Percentiles rank a stretch among this genome's conserved stretches.
Conservation (phyloP, 2,113 vertebrate genomes). For the Pterocles orientalis region DNA sequence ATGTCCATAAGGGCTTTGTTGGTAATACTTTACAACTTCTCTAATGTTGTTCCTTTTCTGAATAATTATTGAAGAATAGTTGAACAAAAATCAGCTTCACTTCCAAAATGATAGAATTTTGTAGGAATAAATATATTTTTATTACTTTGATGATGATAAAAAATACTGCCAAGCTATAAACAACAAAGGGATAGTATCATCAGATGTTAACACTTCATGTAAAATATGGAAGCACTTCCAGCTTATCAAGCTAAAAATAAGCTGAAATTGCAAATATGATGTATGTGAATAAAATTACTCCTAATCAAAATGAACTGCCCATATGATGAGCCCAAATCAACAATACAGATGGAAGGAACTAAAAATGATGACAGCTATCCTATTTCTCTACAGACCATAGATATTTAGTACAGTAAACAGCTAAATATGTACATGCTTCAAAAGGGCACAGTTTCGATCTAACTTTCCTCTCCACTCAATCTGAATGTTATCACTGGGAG, state of each 20-base stretch:
- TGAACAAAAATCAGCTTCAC: neutral
- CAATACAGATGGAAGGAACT: neutral
- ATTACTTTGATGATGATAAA: neutral
- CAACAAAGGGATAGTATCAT: neutral
- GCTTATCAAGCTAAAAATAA: slow-evolving; percentile 47
- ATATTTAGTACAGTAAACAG: slow-evolving; percentile 10
- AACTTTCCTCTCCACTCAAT: neutral
- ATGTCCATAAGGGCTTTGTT: neutral
- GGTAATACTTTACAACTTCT: neutral
- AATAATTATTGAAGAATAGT: neutral
- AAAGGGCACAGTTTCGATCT: neutral
- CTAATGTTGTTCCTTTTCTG: neutral
- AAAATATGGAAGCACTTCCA: slow-evolving; percentile 40
- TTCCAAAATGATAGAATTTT: neutral
- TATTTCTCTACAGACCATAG: neutral
- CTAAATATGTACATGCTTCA: slow-evolving; percentile 1
- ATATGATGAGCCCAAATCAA: slow-evolving; percentile 34
- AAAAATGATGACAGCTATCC: neutral
- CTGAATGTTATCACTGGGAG: neutral
- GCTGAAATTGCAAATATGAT: slow-evolving; percentile 5
- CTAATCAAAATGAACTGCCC: slow-evolving; percentile 41
- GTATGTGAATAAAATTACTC: slow-evolving; percentile 24
- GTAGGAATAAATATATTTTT: neutral
- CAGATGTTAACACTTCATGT: slow-evolving; percentile 51
- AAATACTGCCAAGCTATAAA: neutral